Evolutionary conservation across 2,888 invertebrate species (phyloP).

Genomic region (Drosophila setosimentum): DNA sequence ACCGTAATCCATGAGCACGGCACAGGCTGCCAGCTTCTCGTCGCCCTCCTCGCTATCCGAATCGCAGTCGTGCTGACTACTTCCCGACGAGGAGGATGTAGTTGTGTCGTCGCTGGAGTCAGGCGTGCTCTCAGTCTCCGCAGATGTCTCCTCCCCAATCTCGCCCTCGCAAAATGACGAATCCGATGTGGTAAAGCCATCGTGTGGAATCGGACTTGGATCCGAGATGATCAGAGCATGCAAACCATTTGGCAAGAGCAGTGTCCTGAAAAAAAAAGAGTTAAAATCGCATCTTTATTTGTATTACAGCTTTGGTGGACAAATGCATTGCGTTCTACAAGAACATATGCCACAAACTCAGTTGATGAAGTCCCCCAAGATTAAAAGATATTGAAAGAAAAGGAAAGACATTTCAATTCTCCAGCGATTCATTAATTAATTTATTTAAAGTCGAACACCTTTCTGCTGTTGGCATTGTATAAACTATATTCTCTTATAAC

Average conservation of each 20-base stretch:
- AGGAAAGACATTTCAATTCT: background rate
- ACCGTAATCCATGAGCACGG: slow-evolving; percentile 91
- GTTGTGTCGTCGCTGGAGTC: slow-evolving; percentile 27
- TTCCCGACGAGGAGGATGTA: slow-evolving; percentile 54
- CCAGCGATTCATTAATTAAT: too few relatives aligned
- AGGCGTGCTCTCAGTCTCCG: slow-evolving; percentile 68
- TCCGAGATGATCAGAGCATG: slow-evolving; percentile 91
- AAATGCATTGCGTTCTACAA: background rate
- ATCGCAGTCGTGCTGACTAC: slow-evolving; percentile 28
- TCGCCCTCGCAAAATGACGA: slow-evolving; percentile 70
- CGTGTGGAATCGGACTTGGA: slow-evolving; percentile 84
- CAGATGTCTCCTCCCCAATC: slow-evolving; percentile 66
- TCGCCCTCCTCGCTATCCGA: slow-evolving; percentile 71
- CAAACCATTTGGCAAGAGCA: slow-evolving; percentile 89
- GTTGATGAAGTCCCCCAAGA: background rate
- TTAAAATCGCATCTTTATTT: background rate
- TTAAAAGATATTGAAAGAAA: background rate
- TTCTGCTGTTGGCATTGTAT: background rate
- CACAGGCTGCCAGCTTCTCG: slow-evolving; percentile 89
- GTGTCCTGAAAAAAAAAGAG: slow-evolving; percentile 85
- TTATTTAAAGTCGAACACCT: background rate
- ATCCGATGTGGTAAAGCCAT: slow-evolving; percentile 77
- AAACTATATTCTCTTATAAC: background rate
- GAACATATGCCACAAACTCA: background rate
- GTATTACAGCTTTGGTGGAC: background rate